Base-by-base conservation (phyloP, 2,888 invertebrate genomes). In the Watsonalla binaria region DNA sequence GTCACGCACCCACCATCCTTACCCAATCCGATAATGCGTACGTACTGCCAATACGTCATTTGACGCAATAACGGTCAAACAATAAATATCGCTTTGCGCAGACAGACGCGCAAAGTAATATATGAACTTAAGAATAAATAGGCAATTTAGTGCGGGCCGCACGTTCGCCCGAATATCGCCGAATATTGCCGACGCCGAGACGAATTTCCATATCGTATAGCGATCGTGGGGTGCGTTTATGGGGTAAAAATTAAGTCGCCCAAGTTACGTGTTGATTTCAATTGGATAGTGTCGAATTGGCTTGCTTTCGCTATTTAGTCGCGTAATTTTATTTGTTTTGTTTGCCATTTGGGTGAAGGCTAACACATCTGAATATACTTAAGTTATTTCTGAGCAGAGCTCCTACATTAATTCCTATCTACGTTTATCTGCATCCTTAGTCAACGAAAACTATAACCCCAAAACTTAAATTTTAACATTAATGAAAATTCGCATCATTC, bases 91-190 rank as follows among this genome's bases (percentile, higher is more conserved):
- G 84, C 83, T 90, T 90, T 89, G 87, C 86, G 82, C 88, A 90
- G 90, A 90, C 90, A 90, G 90, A 88, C 82, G 85, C 89, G 86
- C 85, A 89, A 88, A 89, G 90, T 91, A 91, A 91, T 91, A 90
- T 91, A 91, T 91, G 91, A 91, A 90, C 90, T 91, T 86, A 89
- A 88, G 91, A 90, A 91, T 91, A 91, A 91, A 91, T 90, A 91
- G 91, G 90, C 91, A 86, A 90, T 91, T 91, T 89, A 84, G 86
- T 84, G 78, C 77, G 82, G 79, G 77, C 75, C 89, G 77, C 91
- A 91, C 91, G 91, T 91, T 72, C 82, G 66, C 62, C 84, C 86
- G 90, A 88, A 87, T 85, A 89, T 87, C 81, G 85, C 84, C 87
- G 90, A 91, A 89, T 90, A 90, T 86, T 75, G 88, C 86, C 87